phyloP scores from a whole-genome alignment of 2,113 vertebrate genomes.

The Eulemur macaco region DNA sequence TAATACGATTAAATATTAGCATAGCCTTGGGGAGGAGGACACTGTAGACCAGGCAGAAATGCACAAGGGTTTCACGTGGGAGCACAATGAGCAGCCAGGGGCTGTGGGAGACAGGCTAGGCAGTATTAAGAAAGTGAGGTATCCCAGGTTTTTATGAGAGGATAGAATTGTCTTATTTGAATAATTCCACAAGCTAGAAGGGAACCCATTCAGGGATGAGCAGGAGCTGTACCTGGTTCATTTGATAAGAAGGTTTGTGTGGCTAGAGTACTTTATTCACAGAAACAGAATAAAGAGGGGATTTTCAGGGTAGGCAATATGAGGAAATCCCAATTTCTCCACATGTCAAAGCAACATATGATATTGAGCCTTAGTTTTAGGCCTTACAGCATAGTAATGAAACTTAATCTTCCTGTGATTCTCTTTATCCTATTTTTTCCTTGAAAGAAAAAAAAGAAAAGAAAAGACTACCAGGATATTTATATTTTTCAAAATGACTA shows the following conservation, averaged over 20 bases:
- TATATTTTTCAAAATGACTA: neutral
- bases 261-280: neutral
- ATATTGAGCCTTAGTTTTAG: neutral
- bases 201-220: neutral
- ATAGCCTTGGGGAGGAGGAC: neutral
- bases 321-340: neutral
- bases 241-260: neutral
- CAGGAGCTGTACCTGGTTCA: neutral
- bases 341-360: neutral
- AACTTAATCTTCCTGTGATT: neutral
- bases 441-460: neutral
- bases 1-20: neutral
- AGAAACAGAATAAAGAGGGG: neutral
- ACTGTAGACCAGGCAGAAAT: neutral
- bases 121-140: neutral
- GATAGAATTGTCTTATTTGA: neutral
- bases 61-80: accelerated
- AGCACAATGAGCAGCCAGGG: neutral
- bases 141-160: neutral
- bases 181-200: neutral
- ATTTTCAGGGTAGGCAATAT: neutral
- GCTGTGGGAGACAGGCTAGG: neutral
- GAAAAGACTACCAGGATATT: neutral
- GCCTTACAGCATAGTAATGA: neutral
- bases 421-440: neutral